Evolutionary conservation across 2,888 invertebrate species (phyloP).

Genomic region (Pseudeuparius sepicola): DNA sequence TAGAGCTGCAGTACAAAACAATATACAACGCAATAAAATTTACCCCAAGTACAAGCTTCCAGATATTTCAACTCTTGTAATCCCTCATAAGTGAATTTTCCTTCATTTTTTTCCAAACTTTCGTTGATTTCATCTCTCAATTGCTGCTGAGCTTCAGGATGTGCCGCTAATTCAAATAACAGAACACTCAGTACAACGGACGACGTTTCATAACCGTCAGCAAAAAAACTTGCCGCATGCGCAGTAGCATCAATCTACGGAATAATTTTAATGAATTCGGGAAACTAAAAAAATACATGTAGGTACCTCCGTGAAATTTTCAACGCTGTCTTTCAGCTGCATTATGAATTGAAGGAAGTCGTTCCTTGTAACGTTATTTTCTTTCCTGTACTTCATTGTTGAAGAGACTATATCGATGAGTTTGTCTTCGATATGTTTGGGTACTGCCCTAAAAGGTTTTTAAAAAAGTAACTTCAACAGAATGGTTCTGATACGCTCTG

Average conservation of each 20-base stretch:
- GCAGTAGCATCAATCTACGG: too few relatives aligned
- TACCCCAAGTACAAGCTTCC: too few relatives aligned
- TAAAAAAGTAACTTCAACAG: too few relatives aligned
- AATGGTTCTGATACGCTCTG: too few relatives aligned
- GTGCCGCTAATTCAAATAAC: slow-evolving; percentile 12
- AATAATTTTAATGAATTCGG: too few relatives aligned
- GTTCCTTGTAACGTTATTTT: slow-evolving; percentile 34
- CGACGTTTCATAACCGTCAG: slow-evolving; percentile 18
- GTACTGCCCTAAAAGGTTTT: slow-evolving; percentile 13
- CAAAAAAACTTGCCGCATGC: too few relatives aligned
- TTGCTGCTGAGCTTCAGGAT: slow-evolving; percentile 10
- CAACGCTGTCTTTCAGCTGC: slow-evolving; percentile 27
- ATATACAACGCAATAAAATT: too few relatives aligned
- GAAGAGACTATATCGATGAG: slow-evolving; percentile 27
- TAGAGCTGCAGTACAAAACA: too few relatives aligned
- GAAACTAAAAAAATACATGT: too few relatives aligned
- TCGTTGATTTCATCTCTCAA: slow-evolving; percentile 12
- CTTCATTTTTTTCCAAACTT: slow-evolving; percentile 1
- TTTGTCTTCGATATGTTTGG: slow-evolving; percentile 16
- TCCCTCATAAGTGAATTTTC: too few relatives aligned
- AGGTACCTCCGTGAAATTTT: too few relatives aligned
- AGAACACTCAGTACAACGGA: slow-evolving; percentile 16
- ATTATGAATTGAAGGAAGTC: slow-evolving; percentile 40
- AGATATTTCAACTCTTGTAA: too few relatives aligned
- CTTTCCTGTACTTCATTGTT: slow-evolving; percentile 34